Conservation (phyloP, 2,888 invertebrate genomes). For the Mayetiola destructor region DNA sequence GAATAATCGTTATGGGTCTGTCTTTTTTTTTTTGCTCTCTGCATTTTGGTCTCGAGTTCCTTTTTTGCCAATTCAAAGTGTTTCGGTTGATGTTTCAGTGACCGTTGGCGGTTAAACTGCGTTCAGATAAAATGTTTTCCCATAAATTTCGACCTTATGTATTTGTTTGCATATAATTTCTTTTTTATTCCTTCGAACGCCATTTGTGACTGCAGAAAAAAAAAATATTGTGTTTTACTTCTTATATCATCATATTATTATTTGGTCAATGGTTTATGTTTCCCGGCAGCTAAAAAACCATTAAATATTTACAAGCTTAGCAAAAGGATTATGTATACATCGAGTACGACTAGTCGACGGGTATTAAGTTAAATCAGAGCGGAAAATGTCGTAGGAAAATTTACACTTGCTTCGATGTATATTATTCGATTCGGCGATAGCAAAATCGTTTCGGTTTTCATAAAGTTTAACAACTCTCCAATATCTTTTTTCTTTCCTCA, state of each 20-base stretch:
- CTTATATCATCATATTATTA: too few species aligned
- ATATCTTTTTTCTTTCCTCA: too few species aligned
- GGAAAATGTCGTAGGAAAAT: too few species aligned
- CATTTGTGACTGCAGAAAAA: neutral
- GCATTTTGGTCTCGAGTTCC: too few species aligned
- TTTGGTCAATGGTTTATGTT: conserved; percentile 4
- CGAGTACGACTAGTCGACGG: too few species aligned
- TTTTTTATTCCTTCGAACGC: neutral
- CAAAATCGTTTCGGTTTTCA: too few species aligned
- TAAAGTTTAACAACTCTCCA: too few species aligned
- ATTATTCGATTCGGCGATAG: too few species aligned
- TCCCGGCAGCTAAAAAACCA: conserved; percentile 1
- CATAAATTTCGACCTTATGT: conserved; percentile 5
- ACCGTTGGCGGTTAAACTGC: conserved; percentile 12
- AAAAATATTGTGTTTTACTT: neutral
- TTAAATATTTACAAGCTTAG: conserved; percentile 5
- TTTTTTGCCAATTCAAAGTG: too few species aligned
- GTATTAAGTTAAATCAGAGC: too few species aligned
- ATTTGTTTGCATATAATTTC: neutral
- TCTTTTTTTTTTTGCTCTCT: neutral
- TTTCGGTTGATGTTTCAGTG: conserved; percentile 10
- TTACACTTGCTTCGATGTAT: too few species aligned
- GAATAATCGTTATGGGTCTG: neutral
- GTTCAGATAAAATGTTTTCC: conserved; percentile 12
- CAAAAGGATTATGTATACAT: too few species aligned